Base-by-base conservation (phyloP, 2,797 vertebrate genomes). In the Champsocephalus esox region DNA sequence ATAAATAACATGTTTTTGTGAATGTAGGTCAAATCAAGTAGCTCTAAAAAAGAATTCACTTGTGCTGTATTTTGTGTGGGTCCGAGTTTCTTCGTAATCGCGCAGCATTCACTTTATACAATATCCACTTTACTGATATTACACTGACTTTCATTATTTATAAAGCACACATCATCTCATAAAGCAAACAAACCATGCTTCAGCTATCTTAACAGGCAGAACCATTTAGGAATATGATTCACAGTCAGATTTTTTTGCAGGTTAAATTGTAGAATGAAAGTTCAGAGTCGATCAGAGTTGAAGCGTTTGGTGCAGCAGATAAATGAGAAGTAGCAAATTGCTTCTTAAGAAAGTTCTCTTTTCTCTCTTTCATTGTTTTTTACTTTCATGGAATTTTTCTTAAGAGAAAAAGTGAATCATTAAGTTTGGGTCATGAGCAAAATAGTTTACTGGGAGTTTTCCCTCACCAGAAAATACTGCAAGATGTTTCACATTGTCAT, bases 401-500 rank as follows among this genome's bases (percentile, higher is more conserved):
- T 14, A 68, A 63, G 50, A 67, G 63, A 67, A 59, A 82, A 69
- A 74, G 28, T 28, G 66, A 73, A 81, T 86, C 76, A 62, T 64
- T 85, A 3, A 41, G 66, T 85, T 81, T 79, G 64, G 79, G 54
- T 80, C 80, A 69, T 54, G 58, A 71, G 56, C 61, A 71, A 77
- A 92, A 90, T 85, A 90, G 85, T 90, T 92, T 88, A 81, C 81
- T 81, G 76, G 73, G 65, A 86, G 80, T 87, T 92, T 93, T 86
- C 84, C 90, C 85, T 85, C 79, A 89, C 92, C 91, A 73, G 92
- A 93, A 94, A 93, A 88, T 61, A 84, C 88, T 93, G 79, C 92
- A 94, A 94, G 93, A 94, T 94, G 93, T 94, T 89, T 78, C 49
- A 63, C 75, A 85, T 34, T 94, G 92, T 93, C 92, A 91, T 89